Evolutionary conservation across 1,140 invertebrate genomes (phyloP).

Genomic region (Myzus persicae): DNA sequence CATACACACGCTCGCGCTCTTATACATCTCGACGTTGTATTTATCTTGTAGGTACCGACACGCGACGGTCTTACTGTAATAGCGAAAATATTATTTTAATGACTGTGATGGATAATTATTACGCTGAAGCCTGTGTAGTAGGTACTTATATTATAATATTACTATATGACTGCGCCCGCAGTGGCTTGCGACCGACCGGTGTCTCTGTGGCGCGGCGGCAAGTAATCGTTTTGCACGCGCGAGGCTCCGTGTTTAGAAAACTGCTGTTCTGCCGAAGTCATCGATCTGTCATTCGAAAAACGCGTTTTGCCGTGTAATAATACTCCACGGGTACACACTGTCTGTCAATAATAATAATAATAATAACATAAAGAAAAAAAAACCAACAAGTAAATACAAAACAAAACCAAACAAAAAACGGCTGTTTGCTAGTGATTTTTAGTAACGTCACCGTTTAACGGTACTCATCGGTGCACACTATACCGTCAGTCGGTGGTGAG

Average conservation of each 20-base stretch:
- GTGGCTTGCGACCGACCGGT: neutral
- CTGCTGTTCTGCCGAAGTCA: neutral
- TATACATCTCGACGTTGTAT: neutral
- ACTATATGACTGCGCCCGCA: neutral
- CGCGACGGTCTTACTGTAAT: neutral
- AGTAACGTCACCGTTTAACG: constrained; percentile 39
- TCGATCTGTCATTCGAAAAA: neutral
- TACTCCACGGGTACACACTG: neutral
- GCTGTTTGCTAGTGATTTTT: neutral
- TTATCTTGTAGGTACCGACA: neutral
- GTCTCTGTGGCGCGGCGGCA: neutral
- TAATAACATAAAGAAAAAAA: neutral
- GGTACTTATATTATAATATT: neutral
- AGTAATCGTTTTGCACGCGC: constrained; percentile 2
- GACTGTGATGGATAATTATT: constrained; percentile 10
- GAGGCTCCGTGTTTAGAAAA: neutral
- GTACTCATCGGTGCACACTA: neutral
- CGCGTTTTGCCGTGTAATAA: neutral
- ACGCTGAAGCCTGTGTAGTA: neutral
- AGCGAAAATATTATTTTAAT: constrained; percentile 13
- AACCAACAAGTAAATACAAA: constrained; percentile 3
- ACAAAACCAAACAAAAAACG: neutral
- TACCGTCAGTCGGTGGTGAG: neutral
- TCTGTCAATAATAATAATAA: neutral
- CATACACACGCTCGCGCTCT: neutral